Base-by-base conservation (phyloP, 2,888 invertebrate genomes). In the Macrosiphum euphorbiae region DNA sequence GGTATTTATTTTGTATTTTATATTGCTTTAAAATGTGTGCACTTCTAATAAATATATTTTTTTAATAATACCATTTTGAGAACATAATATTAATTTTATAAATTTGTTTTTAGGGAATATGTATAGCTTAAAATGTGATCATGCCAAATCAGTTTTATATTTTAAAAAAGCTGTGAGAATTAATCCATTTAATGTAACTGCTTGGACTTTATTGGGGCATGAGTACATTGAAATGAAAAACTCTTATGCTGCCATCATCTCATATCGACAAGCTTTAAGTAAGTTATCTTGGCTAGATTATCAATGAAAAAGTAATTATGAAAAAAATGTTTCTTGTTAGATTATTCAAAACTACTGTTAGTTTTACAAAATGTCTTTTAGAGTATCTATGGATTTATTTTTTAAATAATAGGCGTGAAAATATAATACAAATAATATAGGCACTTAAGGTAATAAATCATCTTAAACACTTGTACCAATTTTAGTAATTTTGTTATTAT, bases 191-290 rank as follows among this genome's bases (percentile, higher is more conserved):
- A 99, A 99, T 96, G 96, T 99, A 91, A 98, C 99, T 0, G 99
- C 99, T 0, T 99, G 99, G 99, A 99, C 99, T 5, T 96, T 99
- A 89, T 98, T 99, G 97, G 99, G 99, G 0, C 99, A 99, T 96
- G 99, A 99, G 96, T 99, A 98, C 96, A 99, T 99, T 98, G 99
- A 99, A 96, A 97, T 99, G 96, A 99, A 99, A 96, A 99, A 99
- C 96, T 98, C 99, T 0, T 98, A 98, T 96, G 99, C 99, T n/a
- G 99, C 99, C 41, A 99, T 99, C 95, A 98, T 99, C 95, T 98
- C 99, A 95, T 99, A 99, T 96, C 97, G 99, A 95, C 98, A 99
- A 96, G 99, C 99, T 87, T 98, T 99, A 95, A 99, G 98, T 98
- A 96, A 95, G 95, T 94, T 50, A 50, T 67, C 16, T 8, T 86